Evolutionary conservation across 2,797 vertebrate species (phyloP), one percentile per base, ranked within the genome.

Genomic region (Danio jaintianensis): DNA sequence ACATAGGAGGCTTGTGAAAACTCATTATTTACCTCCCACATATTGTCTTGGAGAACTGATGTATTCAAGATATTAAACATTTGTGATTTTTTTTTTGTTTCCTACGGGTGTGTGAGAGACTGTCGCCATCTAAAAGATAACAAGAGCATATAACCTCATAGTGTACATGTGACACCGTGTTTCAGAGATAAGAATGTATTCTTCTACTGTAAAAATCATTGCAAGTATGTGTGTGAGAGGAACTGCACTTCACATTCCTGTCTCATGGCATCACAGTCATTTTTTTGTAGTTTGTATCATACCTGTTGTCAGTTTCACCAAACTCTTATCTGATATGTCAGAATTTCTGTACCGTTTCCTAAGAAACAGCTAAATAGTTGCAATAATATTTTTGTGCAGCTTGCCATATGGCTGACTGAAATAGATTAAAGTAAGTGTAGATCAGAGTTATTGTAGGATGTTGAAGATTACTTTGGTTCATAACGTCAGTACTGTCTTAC

Each of bases 101-200:
- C 22, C n/a, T 74, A n/a, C 6, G 22, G 56, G 71, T 74, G 71
- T 61, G 56, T 13, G 10, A 61, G 20, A 71, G 79, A 64, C 52
- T 59, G 71, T 48, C n/a, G 29, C 43, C 53, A 8, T 16, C 47
- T 48, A 20, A 38, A 47, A 42, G 75, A 84, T 81, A 78, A 78
- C 40, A 45, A 4, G 66, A 29, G 40, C 20, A 29, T 3, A 69
- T 63, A 55, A 67, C 63, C 43, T 45, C 36, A 10, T 36, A 22
- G 47, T 63, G 47, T 18, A 6, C 52, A 38, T 69, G 66, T 40
- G 59, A 12, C 63, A 36, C 67, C 15, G 42, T 20, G 48, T 15
- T 29, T 45, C n/a, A 63, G 47, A 74, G 72, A 81, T 68, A 64
- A 40, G 53, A 59, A 11, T 29, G 11, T 40, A 52, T 29, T 36